Conservation (phyloP, 2,797 vertebrate species). For the Xerus rutilus region DNA sequence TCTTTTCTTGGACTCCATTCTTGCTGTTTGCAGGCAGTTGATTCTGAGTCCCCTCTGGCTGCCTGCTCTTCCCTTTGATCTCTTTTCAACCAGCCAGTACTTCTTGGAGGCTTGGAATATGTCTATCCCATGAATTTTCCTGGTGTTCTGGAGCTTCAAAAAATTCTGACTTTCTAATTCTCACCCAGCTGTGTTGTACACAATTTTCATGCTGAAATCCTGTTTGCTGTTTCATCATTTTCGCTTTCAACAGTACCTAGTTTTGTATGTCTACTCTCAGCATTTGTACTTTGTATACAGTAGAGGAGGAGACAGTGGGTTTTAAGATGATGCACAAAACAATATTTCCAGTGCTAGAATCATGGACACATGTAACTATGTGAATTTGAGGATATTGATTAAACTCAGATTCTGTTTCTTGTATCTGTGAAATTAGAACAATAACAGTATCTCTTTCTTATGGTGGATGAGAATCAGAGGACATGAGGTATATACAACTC, state of each 20-base stretch:
- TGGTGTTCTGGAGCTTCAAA: neutral
- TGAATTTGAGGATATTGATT: neutral
- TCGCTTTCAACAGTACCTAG: neutral
- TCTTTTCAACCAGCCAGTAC: neutral
- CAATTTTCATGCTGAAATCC: neutral
- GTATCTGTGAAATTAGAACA: neutral
- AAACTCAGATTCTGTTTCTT: neutral
- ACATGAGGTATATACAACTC: neutral
- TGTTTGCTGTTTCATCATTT: neutral
- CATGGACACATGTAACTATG: neutral
- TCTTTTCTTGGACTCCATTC: neutral
- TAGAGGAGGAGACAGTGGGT: neutral
- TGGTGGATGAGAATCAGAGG: neutral
- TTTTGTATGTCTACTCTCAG: neutral
- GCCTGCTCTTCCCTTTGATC: neutral
- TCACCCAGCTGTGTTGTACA: neutral
- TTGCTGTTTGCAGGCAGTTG: too few relatives aligned
- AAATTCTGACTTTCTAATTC: neutral
- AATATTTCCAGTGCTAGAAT: neutral
- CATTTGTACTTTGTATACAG: neutral
- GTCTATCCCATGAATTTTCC: neutral
- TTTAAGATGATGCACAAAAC: neutral
- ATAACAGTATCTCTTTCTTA: neutral
- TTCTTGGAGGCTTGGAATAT: neutral
- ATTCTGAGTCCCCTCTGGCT: neutral